Percentiles rank a stretch among this genome's conserved stretches.
Conservation (phyloP, 1,140 invertebrate species). For the Drosophila obscura region DNA sequence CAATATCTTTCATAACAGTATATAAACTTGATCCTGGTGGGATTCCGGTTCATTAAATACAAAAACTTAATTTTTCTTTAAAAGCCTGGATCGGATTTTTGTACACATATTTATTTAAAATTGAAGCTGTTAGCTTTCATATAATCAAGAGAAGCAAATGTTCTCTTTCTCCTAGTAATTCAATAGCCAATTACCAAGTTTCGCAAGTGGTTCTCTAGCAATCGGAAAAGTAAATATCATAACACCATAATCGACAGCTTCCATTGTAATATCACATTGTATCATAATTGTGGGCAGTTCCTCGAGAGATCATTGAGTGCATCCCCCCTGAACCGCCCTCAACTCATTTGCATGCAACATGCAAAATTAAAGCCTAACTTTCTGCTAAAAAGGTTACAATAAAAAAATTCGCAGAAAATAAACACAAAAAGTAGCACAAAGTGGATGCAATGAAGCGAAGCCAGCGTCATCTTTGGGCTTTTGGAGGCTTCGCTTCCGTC, state of each 20-base stretch:
- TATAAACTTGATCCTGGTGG: too few species aligned
- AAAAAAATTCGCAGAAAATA: slow-evolving; percentile 16
- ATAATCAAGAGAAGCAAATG: too few species aligned
- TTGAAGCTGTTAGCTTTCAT: too few species aligned
- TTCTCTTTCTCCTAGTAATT: too few species aligned
- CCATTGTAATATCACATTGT: slow-evolving; percentile 24
- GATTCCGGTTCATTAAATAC: too few species aligned
- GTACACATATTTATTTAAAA: too few species aligned
- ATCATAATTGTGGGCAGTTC: slow-evolving; percentile 44
- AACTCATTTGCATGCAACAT: slow-evolving; percentile 51
- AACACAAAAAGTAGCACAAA: slow-evolving; percentile 30
- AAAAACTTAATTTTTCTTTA: too few species aligned
- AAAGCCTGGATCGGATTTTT: too few species aligned
- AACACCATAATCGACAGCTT: not conserved
- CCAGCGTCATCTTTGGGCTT: slow-evolving; percentile 18
- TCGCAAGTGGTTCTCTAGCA: not conserved
- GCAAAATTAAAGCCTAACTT: slow-evolving; percentile 12
- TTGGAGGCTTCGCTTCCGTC: slow-evolving; percentile 30
- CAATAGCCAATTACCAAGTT: too few species aligned
- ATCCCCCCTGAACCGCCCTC: slow-evolving; percentile 2
- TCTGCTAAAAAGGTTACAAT: slow-evolving; percentile 13
- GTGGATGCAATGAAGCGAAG: slow-evolving; percentile 56
- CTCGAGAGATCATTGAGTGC: not conserved
- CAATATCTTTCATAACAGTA: too few species aligned
- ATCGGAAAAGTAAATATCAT: not conserved